These are phyloP conservation scores for Rhabdornis inornatus DNA, from an alignment of 2,113 vertebrate genomes.

Conservation along the genomic window DNA sequence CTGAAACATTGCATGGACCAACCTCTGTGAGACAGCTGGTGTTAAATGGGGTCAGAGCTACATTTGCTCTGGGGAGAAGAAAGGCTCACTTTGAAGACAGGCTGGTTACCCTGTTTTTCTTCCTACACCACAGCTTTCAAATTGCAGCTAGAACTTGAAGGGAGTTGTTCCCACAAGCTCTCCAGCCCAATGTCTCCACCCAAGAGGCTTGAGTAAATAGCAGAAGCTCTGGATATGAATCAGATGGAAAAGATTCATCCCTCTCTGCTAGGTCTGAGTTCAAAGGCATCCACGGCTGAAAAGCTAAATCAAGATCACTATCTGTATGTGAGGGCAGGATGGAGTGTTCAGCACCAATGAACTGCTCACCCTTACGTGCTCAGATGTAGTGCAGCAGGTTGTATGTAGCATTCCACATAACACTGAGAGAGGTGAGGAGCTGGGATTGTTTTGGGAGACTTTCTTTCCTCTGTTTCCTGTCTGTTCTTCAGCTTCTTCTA, in stretches of 20 bases:
- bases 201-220: conserved; percentile 54
- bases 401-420: background rate
- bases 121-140: conserved; percentile 55
- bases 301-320: conserved; percentile 50
- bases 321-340: conserved; percentile 28
- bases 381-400: background rate
- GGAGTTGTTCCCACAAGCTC: conserved; percentile 67
- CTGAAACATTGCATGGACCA: background rate
- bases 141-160: conserved; percentile 60
- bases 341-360: background rate
- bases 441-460: background rate
- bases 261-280: conserved; percentile 52
- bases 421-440: background rate
- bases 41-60: conserved; percentile 50
- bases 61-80: conserved; percentile 53
- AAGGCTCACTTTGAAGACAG: conserved; percentile 57
- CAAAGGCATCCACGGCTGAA: conserved; percentile 50
- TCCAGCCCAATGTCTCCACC: conserved; percentile 54
- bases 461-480: background rate
- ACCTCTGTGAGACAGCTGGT: background rate
- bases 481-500: background rate
- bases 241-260: conserved; percentile 59
- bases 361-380: conserved; percentile 11
- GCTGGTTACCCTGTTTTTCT: conserved; percentile 58
- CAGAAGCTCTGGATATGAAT: conserved; percentile 58